phyloP scores from a whole-genome alignment of 2,113 vertebrate genomes.

The Sarotherodon lohbergeri region DNA sequence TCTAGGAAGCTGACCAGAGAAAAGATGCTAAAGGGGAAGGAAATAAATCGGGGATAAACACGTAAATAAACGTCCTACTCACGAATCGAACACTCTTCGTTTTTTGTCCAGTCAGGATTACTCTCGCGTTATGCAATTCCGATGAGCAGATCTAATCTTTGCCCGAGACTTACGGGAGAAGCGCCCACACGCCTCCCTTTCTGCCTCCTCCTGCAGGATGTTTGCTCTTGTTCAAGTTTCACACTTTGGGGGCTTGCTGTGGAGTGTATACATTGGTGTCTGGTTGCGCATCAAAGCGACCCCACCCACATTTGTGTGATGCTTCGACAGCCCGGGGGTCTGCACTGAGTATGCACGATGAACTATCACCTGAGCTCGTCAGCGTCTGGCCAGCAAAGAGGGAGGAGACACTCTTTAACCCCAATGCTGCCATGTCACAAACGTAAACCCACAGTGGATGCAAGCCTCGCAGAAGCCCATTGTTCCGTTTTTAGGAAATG shows the following conservation, averaged over 20 bases:
- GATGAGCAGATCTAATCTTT: neutral
- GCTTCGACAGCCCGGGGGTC: constrained; percentile 17
- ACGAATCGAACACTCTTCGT: constrained; percentile 4
- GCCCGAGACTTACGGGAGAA: neutral
- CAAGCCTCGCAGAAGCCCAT: neutral
- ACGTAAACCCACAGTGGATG: neutral
- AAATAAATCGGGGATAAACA: neutral
- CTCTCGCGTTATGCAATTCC: neutral
- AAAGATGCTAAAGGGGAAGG: neutral
- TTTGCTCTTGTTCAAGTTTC: constrained; percentile 28
- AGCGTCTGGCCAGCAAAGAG: constrained; percentile 37
- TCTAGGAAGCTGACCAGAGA: neutral
- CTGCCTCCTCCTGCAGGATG: constrained; percentile 3
- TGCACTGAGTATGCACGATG: constrained; percentile 43
- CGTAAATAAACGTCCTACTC: constrained; percentile 33
- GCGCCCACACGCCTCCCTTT: neutral
- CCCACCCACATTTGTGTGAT: constrained; percentile 66
- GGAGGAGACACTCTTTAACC: constrained; percentile 59
- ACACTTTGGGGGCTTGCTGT: constrained; percentile 21
- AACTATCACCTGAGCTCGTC: constrained; percentile 67
- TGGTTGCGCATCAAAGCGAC: constrained; percentile 62
- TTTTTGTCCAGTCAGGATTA: constrained; percentile 21
- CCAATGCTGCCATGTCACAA: neutral
- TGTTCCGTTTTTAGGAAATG: neutral
- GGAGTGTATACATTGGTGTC: constrained; percentile 43